Evolutionary conservation across 2,888 invertebrate genomes (phyloP).

Genomic region (Nesidiocoris tenuis): DNA sequence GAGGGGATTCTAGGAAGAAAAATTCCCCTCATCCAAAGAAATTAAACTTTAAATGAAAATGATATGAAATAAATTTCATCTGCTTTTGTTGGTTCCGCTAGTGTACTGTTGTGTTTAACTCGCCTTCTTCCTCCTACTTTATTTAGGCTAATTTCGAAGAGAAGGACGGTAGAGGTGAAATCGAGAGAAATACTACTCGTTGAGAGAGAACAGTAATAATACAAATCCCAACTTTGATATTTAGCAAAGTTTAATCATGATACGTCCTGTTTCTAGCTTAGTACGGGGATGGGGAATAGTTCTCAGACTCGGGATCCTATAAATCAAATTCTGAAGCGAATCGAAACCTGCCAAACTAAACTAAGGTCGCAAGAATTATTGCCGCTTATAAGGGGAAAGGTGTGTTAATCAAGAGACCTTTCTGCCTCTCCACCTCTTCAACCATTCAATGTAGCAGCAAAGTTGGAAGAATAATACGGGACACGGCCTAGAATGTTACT

Average conservation of each 20-base stretch:
- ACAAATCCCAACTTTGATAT: background rate
- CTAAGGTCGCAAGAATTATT: background rate
- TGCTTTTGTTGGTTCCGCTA: too few relatives aligned
- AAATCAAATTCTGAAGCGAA: background rate
- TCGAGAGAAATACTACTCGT: too few relatives aligned
- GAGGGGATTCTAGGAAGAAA: too few relatives aligned
- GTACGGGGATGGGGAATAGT: background rate
- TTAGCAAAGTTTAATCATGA: background rate
- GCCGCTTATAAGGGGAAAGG: background rate
- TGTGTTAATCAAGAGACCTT: background rate
- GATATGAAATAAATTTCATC: too few relatives aligned
- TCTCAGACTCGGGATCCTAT: background rate
- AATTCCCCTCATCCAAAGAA: too few relatives aligned
- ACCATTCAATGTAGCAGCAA: background rate
- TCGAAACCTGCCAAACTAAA: background rate
- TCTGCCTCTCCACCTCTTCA: background rate
- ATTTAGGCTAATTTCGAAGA: too few relatives aligned
- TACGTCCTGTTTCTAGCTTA: background rate
- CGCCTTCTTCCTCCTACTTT: too few relatives aligned
- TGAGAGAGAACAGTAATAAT: background rate
- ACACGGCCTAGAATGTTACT: background rate
- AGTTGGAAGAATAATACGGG: background rate
- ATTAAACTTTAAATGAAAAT: too few relatives aligned
- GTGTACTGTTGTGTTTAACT: too few relatives aligned
- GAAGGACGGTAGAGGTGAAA: too few relatives aligned